These are phyloP conservation scores for Stenolophus ochropezus DNA, from an alignment of 2,888 invertebrate species.

Conservation along the genomic window DNA sequence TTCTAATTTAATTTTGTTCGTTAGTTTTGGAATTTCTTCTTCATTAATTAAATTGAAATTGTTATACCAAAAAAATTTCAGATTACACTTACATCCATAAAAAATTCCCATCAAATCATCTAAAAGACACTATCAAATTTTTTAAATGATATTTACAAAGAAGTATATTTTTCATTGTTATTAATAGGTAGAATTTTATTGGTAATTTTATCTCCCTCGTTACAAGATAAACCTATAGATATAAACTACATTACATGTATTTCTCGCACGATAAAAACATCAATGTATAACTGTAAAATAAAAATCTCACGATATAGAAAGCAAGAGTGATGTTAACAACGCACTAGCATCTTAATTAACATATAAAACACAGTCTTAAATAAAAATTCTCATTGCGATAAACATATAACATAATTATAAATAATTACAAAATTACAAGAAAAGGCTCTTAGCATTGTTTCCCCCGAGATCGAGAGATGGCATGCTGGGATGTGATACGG, in stretches of 20 bases:
- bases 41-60: no score
- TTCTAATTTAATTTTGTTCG: no score
- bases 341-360: neutral
- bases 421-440: slow-evolving; percentile 32
- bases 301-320: slow-evolving; percentile 5
- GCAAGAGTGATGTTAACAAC: neutral
- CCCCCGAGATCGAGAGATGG: slow-evolving; percentile 1
- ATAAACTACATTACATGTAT: neutral
- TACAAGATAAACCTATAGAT: neutral
- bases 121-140: no score
- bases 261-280: neutral
- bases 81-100: no score
- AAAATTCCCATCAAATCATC: no score
- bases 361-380: neutral
- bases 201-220: neutral
- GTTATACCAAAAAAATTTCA: no score
- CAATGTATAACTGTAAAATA: slow-evolving; percentile 4
- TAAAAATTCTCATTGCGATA: slow-evolving; percentile 29
- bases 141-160: no score
- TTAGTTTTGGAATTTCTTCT: no score
- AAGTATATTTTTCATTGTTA: no score
- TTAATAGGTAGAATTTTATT: no score
- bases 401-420: slow-evolving; percentile 29
- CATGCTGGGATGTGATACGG: neutral
- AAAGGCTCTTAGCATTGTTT: slow-evolving; percentile 14